Evolutionary conservation across 2,888 invertebrate species (phyloP), one percentile per base, ranked within the genome.

Genomic region (Xylophagus ater): DNA sequence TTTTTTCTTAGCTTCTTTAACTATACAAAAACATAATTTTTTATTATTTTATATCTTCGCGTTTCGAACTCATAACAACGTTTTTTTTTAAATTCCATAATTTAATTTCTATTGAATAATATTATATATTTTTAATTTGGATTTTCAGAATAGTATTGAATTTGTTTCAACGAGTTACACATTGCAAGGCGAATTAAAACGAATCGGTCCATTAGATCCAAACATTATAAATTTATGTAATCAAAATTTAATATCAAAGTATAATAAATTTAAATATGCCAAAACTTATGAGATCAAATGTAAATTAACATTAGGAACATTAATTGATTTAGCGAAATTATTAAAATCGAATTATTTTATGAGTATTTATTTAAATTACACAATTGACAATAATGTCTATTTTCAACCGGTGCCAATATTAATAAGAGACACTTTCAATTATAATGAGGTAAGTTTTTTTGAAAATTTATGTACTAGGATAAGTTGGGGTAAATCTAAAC

Each of bases 391-490:
- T 45, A 33, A 37, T 4, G 25, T 12, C 28, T 47, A 47, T 23
- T n/a, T 65, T 12, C 56, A 60, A 36, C 48, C 55, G 28, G 41
- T 65, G 30, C 65, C 65, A 7, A 49, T 65, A 21, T 51, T 63
- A 4, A 59, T 65, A 21, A 52, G 57, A 31, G 55, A 57, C 21
- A 48, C 58, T 2, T 52, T 54, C 9, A 45, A 52, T 8, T 57
- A 57, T 34, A 61, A 64, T 44, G 43, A 52, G 51, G 62, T 62
- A 42, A 47, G 45, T 46, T 8, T 2, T 2, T 13, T 7, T n/a
- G 2, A 2, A n/a, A 14, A 26, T 26, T n/a, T 12, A 10, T 12
- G n/a, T 13, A 26, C n/a, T n/a, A n/a, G n/a, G n/a, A n/a, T n/a
- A n/a, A n/a, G n/a, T n/a, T n/a, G n/a, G n/a, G n/a, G n/a, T n/a